These are phyloP conservation scores for Struthio camelus DNA, from an alignment of 2,113 vertebrate species.

Conservation along the genomic window DNA sequence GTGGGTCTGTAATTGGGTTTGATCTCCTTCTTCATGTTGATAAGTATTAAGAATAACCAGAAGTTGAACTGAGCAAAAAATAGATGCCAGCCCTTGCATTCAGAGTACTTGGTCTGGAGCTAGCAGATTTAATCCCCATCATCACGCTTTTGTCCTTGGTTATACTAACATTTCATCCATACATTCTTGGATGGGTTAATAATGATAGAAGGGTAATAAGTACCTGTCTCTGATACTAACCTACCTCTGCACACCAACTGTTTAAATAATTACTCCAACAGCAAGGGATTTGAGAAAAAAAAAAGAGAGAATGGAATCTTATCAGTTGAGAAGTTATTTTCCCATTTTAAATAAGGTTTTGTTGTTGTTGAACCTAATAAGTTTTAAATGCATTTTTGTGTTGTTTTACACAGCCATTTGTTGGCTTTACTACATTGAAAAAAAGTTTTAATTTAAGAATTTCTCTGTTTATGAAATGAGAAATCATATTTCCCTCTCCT, in stretches of 20 bases:
- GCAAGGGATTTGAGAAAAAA: rapidly evolving
- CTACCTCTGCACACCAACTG: neutral
- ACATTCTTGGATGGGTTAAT: neutral
- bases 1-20: neutral
- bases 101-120: neutral
- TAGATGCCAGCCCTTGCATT: neutral
- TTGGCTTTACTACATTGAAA: neutral
- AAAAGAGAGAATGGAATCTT: neutral
- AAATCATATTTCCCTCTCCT: neutral
- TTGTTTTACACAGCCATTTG: neutral
- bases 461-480: neutral
- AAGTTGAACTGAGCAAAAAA: neutral
- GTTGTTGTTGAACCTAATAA: neutral
- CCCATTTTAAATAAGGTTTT: neutral
- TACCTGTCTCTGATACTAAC: neutral
- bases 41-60: neutral
- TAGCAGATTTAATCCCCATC: neutral
- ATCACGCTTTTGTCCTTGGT: neutral
- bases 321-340: neutral
- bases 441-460: neutral
- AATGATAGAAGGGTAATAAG: neutral
- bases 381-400: neutral
- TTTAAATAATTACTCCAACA: neutral
- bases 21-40: neutral
- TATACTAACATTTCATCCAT: neutral